Percentiles rank a stretch among this genome's conserved stretches.
phyloP scores from a whole-genome alignment of 2,888 invertebrate genomes.

The Conchocele bisecta region DNA sequence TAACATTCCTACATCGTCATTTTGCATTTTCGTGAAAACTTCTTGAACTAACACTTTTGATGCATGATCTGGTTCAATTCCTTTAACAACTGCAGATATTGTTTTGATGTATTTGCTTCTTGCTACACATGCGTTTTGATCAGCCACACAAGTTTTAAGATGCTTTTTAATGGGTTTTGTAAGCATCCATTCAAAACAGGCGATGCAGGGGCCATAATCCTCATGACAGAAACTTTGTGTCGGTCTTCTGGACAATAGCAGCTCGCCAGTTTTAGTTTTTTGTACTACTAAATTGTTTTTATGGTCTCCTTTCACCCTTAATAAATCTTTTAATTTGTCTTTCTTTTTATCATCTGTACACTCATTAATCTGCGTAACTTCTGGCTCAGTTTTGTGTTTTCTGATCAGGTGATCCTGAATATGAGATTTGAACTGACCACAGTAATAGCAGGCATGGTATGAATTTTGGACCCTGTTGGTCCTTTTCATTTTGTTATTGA shows the following conservation, averaged over 20 bases:
- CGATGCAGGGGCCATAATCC: constrained; percentile 15
- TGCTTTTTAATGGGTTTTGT: neutral
- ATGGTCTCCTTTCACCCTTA: constrained; percentile 4
- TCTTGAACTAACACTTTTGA: constrained; percentile 7
- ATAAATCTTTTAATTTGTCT: constrained; percentile 11
- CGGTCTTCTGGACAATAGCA: constrained; percentile 8
- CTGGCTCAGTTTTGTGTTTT: neutral
- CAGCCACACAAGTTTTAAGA: too few species aligned
- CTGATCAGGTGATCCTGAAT: neutral
- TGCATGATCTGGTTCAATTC: neutral
- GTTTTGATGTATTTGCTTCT: neutral
- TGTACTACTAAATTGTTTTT: neutral
- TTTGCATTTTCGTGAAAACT: constrained; percentile 32
- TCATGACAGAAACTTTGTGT: constrained; percentile 1
- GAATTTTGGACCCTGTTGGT: neutral
- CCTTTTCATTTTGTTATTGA: neutral
- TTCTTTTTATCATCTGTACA: constrained; percentile 4
- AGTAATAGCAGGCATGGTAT: neutral
- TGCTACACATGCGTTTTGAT: too few species aligned
- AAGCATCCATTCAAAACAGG: constrained; percentile 15
- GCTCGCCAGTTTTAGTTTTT: neutral
- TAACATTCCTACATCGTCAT: constrained; percentile 8
- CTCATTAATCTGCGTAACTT: neutral
- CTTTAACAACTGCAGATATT: constrained; percentile 17
- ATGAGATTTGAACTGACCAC: neutral